Conservation (phyloP, 2,113 vertebrate species). For the Cyanistes caeruleus region DNA sequence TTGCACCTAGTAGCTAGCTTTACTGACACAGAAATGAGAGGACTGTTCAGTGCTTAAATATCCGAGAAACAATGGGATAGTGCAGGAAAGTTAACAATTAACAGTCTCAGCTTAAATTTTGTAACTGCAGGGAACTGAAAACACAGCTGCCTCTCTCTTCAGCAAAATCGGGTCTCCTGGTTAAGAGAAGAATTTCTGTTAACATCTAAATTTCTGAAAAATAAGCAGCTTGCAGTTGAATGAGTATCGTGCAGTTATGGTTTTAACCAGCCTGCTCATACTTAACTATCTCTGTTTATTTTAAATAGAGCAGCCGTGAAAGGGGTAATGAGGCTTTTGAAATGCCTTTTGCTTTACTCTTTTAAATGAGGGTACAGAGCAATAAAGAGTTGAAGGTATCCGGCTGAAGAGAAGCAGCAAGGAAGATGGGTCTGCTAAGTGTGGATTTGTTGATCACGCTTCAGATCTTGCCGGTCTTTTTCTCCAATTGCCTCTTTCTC, state of each 20-base stretch:
- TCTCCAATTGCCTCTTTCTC: conserved; percentile 97
- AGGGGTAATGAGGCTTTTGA: conserved; percentile 34
- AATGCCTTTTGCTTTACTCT: conserved; percentile 58
- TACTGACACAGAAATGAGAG: conserved; percentile 53
- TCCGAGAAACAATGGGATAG: conserved; percentile 75
- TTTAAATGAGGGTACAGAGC: conserved; percentile 71
- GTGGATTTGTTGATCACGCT: conserved; percentile 93
- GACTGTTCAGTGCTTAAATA: conserved; percentile 65
- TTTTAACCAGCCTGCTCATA: conserved; percentile 58
- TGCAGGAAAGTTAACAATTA: conserved; percentile 74
- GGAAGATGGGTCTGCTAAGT: conserved; percentile 89
- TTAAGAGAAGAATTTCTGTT: conserved; percentile 64
- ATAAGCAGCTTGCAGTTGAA: conserved; percentile 64
- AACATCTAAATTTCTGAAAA: conserved; percentile 71
- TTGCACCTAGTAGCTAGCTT: conserved; percentile 74
- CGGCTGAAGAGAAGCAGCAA: conserved; percentile 50
- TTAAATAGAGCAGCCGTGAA: conserved; percentile 52
- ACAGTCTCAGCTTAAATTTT: conserved; percentile 72
- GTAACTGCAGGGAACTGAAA: conserved; percentile 78
- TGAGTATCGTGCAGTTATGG: conserved; percentile 53
- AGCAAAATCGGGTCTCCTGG: conserved; percentile 73
- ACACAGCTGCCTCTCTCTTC: conserved; percentile 71
- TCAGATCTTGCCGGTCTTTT: conserved; percentile 95
- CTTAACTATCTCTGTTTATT: conserved; percentile 65
- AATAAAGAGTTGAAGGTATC: conserved; percentile 59